Conservation (phyloP, 2,888 invertebrate species). For the Nebria brevicollis region DNA sequence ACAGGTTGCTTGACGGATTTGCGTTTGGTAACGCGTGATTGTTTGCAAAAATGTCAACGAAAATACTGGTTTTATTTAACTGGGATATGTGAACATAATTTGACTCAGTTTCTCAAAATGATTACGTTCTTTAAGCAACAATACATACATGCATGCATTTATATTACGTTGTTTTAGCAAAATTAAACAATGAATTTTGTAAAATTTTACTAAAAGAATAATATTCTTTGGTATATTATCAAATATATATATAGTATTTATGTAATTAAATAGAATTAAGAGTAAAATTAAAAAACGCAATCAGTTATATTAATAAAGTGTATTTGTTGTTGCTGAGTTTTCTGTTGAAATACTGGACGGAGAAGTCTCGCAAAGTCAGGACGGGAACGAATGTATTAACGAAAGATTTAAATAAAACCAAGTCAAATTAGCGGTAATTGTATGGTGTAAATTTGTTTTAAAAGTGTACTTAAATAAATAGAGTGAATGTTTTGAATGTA, state of each 20-base stretch:
- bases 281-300: too few species aligned
- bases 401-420: conserved; percentile 10
- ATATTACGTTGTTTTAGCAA: too few species aligned
- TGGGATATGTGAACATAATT: background rate
- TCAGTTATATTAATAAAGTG: background rate
- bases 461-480: conserved; percentile 23
- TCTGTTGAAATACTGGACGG: background rate
- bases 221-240: too few species aligned
- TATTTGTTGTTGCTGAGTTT: background rate
- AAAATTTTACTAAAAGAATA: too few species aligned
- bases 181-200: too few species aligned
- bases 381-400: background rate
- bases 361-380: background rate
- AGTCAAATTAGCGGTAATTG: conserved; percentile 18
- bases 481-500: conserved; percentile 49
- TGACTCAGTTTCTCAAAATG: background rate
- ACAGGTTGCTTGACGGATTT: background rate
- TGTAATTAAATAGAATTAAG: too few species aligned
- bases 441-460: conserved; percentile 6
- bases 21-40: background rate
- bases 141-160: too few species aligned
- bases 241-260: too few species aligned
- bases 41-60: conserved; percentile 18
- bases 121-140: background rate
- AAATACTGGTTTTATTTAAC: conserved; percentile 4